Base-by-base conservation (phyloP, 2,888 invertebrate genomes). In the Anthrax anthrax region DNA sequence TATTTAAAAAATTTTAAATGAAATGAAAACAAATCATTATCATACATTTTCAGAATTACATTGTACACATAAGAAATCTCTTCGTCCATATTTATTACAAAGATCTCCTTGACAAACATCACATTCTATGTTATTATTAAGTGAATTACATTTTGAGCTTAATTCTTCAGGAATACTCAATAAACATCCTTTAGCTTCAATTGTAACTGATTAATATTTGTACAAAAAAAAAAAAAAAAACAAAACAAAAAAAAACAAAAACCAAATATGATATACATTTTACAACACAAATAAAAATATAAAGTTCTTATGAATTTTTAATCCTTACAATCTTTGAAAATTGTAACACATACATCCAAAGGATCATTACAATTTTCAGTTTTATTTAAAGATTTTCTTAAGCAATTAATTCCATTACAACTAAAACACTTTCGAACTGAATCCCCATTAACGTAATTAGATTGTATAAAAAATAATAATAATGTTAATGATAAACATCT, bases 301-400 rank as follows among this genome's bases (percentile, higher is more conserved):
- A 29, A 29, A 29, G 10, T 29, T 29, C 3, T 10, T 32, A 12
- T 12, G 3, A 12, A 32, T 32, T 32, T 4, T 12, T 32, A 12
- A 27, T 37, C 9, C 59, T 54, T 48, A 65, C 64, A 58, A 44
- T 58, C 51, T 4, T 62, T 58, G 39, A 58, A 65, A 14, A 66
- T 48, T 10, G 66, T 61, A 18, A 64, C 59, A 48, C 66, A 65
- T 47, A 58, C 57, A 50, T 65, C 65, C 52, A 64, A 45, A 8
- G 58, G 52, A 51, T 65, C 61, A 17, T 51, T 17, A 40, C 65
- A 65, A 16, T 50, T 50, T 39, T 55, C 53, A 27, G 55, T 58
- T 34, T 49, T 44, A 2, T 43, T 44, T 6, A 39, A n/a, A 0
- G 58, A 52, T 3, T 60, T 58, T 14, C 64, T 54, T 37, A 58